Evolutionary conservation across 37 sponge, comb jelly and placozoan genomes (phyloP).

Genomic region (Hexactinellida sp.): DNA sequence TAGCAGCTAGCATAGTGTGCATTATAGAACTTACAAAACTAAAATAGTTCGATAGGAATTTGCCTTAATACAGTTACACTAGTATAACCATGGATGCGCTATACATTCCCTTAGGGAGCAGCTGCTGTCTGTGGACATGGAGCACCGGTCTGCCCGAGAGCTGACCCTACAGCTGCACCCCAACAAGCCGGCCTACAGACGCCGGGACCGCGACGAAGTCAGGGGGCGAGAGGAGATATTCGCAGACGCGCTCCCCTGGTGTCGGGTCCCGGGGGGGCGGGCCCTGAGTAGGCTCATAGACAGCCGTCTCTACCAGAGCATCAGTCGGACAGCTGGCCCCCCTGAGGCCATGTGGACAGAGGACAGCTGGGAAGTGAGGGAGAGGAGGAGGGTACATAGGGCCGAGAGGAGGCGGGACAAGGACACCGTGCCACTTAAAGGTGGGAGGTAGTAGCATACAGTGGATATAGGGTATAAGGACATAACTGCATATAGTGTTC

Average conservation of each 20-base stretch:
- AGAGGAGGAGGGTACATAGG: background rate
- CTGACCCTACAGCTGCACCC: background rate
- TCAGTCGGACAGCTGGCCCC: background rate
- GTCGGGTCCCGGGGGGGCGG: background rate
- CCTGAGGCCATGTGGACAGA: background rate
- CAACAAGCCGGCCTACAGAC: background rate
- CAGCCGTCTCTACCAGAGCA: background rate
- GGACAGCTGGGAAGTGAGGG: background rate
- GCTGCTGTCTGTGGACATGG: background rate
- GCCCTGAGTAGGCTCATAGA: background rate
- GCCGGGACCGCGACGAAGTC: background rate
- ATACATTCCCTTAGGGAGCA: background rate
- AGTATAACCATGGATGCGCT: no score
- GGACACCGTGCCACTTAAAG: background rate
- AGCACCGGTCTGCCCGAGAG: background rate
- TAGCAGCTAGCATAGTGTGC: no score
- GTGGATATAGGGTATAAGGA: no score
- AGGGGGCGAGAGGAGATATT: background rate
- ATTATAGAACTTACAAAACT: no score
- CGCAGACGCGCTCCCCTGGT: background rate
- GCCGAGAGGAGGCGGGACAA: background rate
- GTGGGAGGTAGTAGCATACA: no score
- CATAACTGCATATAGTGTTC: no score
- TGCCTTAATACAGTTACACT: no score
- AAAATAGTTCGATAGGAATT: no score